A percentile compares a stretch with the other conserved stretches of the same genome.
Evolutionary conservation across 2,888 invertebrate species (phyloP).

Genomic region (Melanchra persicariae): DNA sequence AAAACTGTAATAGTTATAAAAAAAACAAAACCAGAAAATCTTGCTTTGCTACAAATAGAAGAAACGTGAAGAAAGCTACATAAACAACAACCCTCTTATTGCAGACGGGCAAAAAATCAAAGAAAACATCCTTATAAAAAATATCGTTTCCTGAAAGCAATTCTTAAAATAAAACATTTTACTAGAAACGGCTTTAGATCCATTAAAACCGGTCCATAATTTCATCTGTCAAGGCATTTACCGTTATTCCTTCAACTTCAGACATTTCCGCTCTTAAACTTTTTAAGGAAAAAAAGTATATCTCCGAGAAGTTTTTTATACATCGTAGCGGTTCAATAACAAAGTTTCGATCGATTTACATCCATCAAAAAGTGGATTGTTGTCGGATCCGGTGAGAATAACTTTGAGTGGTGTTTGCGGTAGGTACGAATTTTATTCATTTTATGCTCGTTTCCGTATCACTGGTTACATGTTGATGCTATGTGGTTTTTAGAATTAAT

Average conservation of each 20-base stretch:
- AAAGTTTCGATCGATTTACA: conserved; percentile 78
- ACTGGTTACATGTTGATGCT: too few relatives aligned
- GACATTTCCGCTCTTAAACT: conserved; percentile 64
- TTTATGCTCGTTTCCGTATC: not conserved
- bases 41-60: not conserved
- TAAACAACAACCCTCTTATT: not conserved
- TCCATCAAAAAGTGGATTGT: conserved; percentile 75
- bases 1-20: too few relatives aligned
- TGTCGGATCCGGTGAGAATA: conserved; percentile 61
- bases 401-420: conserved; percentile 50
- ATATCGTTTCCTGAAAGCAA: conserved; percentile 15
- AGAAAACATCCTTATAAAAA: not conserved
- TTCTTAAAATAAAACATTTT: conserved; percentile 33
- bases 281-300: conserved; percentile 65
- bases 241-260: conserved; percentile 66
- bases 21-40: too few relatives aligned
- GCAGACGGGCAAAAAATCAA: not conserved
- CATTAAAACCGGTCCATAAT: conserved; percentile 61
- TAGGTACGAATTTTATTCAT: not conserved
- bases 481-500: too few relatives aligned
- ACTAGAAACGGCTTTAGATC: conserved; percentile 52
- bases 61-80: not conserved
- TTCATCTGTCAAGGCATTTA: conserved; percentile 58
- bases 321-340: conserved; percentile 72
- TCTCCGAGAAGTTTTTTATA: conserved; percentile 66